A percentile compares a stretch with the other conserved stretches of the same genome.
Conservation (phyloP, 2,888 invertebrate species). For the Orthonevra nobilis region DNA sequence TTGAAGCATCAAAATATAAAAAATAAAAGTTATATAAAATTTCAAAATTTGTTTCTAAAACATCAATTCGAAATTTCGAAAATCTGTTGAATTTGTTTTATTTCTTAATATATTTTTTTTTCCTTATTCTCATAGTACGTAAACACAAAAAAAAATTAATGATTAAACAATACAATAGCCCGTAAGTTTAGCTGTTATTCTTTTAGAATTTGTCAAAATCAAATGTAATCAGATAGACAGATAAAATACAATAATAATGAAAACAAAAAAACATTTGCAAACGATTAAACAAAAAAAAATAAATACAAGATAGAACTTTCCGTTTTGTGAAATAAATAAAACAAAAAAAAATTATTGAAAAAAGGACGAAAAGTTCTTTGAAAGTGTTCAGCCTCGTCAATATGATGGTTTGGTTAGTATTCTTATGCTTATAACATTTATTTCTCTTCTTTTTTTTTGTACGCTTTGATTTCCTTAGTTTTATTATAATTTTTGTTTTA, state of each 20-base stretch:
- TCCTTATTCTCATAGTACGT: conserved; percentile 43
- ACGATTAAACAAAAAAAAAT: conserved; percentile 33
- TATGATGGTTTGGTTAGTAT: conserved; percentile 71
- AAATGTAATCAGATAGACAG: conserved; percentile 38
- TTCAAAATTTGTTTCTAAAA: conserved; percentile 1
- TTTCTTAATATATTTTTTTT: conserved; percentile 36
- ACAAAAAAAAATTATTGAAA: conserved; percentile 8
- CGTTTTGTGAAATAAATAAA: conserved; percentile 55
- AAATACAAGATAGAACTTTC: too few species aligned
- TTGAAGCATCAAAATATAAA: conserved; percentile 30
- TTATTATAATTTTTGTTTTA: conserved; percentile 28
- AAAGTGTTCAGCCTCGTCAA: conserved; percentile 52
- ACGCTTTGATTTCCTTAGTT: conserved; percentile 17
- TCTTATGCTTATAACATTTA: conserved; percentile 37
- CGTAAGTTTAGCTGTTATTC: conserved; percentile 73
- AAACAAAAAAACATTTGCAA: conserved; percentile 22
- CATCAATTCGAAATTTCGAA: conserved; percentile 13
- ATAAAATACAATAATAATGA: conserved; percentile 7
- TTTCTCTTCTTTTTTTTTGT: conserved; percentile 22
- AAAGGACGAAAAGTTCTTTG: conserved; percentile 60
- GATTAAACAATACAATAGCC: conserved; percentile 70
- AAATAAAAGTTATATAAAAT: conserved; percentile 9
- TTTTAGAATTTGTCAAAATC: conserved; percentile 67
- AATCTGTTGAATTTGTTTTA: conserved; percentile 12
- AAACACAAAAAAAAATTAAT: conserved; percentile 46